These are phyloP conservation scores for Tiaroga cobitis DNA, from an alignment of 2,797 vertebrate species.

Conservation along the genomic window DNA sequence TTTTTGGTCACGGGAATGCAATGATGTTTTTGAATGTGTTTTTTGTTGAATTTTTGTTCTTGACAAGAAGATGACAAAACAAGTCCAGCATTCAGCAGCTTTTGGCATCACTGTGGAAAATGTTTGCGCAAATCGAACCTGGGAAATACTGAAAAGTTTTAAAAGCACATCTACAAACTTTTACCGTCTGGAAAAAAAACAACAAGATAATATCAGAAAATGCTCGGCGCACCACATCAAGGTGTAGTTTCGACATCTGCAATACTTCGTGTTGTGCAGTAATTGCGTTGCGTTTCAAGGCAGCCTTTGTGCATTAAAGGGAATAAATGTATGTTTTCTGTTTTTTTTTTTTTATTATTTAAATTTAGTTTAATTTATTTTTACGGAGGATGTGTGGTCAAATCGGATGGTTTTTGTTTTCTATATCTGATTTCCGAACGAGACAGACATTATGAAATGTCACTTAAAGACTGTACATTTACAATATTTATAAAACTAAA, in stretches of 20 bases:
- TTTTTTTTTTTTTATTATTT: conserved; percentile 64
- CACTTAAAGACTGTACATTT: conserved; percentile 85
- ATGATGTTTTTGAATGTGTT: conserved; percentile 56
- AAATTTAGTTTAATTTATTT: conserved; percentile 70
- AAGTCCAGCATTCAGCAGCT: conserved; percentile 75
- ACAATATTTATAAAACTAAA: conserved; percentile 89
- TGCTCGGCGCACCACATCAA: conserved; percentile 42
- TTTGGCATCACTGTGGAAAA: conserved; percentile 82
- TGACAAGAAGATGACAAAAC: conserved; percentile 66
- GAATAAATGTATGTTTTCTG: conserved; percentile 72
- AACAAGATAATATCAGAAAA: conserved; percentile 57
- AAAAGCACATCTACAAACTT: conserved; percentile 49
- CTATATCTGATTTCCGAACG: conserved; percentile 78
- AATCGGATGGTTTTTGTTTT: conserved; percentile 76
- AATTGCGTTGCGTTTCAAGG: conserved; percentile 70
- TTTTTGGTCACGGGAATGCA: conserved; percentile 72
- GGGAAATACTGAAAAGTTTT: conserved; percentile 44
- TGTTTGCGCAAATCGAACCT: conserved; percentile 56
- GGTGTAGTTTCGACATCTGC: conserved; percentile 66
- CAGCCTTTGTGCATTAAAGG: conserved; percentile 83
- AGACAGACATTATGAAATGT: conserved; percentile 77
- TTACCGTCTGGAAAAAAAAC: conserved; percentile 37
- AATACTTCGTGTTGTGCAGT: conserved; percentile 69
- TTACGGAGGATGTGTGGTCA: conserved; percentile 61
- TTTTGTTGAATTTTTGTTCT: conserved; percentile 44